phyloP scores from a whole-genome alignment of 1,140 invertebrate species.

The Diorhabda carinulata region DNA sequence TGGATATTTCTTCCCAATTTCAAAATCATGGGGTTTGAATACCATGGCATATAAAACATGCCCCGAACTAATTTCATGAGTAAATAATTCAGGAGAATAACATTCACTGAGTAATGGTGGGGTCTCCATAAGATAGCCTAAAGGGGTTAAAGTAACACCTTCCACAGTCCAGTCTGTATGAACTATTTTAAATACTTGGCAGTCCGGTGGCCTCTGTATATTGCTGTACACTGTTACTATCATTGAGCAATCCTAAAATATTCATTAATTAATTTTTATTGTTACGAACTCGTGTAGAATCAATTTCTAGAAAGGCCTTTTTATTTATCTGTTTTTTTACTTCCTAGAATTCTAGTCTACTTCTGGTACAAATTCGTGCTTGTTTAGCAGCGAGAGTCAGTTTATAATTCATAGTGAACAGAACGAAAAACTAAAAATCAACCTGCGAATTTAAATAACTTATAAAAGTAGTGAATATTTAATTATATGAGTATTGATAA shows the following conservation, averaged over 20 bases:
- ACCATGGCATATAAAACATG: conserved; percentile 86
- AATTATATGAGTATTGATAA: no score
- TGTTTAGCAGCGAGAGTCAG: no score
- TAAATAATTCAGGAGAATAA: conserved; percentile 70
- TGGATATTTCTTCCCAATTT: conserved; percentile 78
- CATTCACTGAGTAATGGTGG: conserved; percentile 55
- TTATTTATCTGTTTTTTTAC: no score
- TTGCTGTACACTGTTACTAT: conserved; percentile 88
- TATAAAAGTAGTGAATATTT: no score
- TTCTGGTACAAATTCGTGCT: no score
- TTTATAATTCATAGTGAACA: no score
- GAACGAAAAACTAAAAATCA: no score
- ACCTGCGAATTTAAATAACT: no score
- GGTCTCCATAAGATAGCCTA: conserved; percentile 69
- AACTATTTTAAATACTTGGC: conserved; percentile 72
- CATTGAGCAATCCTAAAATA: conserved; percentile 69
- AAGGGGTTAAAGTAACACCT: conserved; percentile 60
- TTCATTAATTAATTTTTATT: no score
- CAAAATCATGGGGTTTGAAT: conserved; percentile 80
- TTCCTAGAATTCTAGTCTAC: no score
- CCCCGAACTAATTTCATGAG: conserved; percentile 66
- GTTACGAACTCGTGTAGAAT: no score
- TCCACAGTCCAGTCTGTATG: conserved; percentile 62
- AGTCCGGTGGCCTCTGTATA: conserved; percentile 74
- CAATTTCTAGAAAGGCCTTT: no score